Conservation (phyloP, 2,113 vertebrate species). For the Actinemys pallida region DNA sequence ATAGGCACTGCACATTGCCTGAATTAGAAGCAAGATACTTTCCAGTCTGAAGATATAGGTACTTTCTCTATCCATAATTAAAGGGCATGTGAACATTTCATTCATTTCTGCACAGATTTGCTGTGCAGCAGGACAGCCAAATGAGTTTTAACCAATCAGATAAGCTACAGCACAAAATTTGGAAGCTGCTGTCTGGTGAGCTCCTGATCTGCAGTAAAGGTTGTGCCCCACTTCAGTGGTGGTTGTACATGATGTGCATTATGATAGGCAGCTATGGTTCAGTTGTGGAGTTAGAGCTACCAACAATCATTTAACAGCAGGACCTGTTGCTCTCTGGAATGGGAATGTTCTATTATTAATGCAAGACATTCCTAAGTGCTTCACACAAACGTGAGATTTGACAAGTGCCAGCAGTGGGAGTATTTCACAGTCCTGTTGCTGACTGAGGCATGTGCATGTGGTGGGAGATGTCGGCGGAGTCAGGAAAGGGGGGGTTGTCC, state of each 20-base stretch:
- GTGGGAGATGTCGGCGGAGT: neutral
- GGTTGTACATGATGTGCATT: neutral
- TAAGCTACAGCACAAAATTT: neutral
- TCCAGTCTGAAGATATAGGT: neutral
- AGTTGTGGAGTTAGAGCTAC: neutral
- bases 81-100: constrained; percentile 5
- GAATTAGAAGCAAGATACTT: neutral
- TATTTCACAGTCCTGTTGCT: neutral
- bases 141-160: constrained; percentile 11
- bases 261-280: neutral
- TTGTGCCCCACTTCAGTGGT: neutral
- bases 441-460: neutral
- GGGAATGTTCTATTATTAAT: neutral
- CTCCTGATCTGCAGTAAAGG: constrained; percentile 11
- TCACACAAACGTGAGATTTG: neutral
- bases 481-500: neutral
- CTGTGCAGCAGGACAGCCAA: neutral
- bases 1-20: neutral
- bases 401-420: neutral
- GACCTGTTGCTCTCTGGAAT: neutral
- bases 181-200: neutral
- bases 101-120: constrained; percentile 28
- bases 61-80: constrained; percentile 21
- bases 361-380: neutral
- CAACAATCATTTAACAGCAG: neutral